Evolutionary conservation across 2,797 vertebrate species (phyloP).

Genomic region (Tokudaia tokunoshimensis): DNA sequence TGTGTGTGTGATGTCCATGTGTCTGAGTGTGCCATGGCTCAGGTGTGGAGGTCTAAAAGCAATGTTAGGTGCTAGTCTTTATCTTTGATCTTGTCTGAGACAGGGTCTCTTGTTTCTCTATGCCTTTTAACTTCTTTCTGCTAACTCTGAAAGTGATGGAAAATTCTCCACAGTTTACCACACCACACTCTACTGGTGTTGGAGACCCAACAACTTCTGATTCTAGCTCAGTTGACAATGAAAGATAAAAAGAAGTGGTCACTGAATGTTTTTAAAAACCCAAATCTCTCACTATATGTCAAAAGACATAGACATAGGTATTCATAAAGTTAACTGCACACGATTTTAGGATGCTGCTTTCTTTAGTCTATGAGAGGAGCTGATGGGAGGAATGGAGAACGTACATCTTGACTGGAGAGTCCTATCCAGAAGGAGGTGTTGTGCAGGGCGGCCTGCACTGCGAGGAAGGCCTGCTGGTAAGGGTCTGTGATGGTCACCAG

Average conservation of each 20-base stretch:
- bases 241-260: conserved; percentile 46
- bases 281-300: neutral
- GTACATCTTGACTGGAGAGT: conserved; percentile 94
- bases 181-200: neutral
- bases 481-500: conserved; percentile 94
- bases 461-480: conserved; percentile 93
- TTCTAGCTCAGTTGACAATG: neutral
- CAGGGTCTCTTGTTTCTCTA: neutral
- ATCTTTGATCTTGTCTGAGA: neutral
- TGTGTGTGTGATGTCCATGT: neutral
- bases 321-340: neutral
- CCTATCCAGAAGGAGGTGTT: conserved; percentile 94
- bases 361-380: neutral
- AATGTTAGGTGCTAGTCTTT: neutral
- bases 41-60: neutral
- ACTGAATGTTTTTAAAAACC: conserved; percentile 1
- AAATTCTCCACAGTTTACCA: neutral
- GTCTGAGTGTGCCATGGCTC: neutral
- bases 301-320: neutral
- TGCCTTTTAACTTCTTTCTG: conserved; percentile 26
- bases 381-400: conserved; percentile 63
- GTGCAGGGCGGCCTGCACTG: conserved; percentile 87
- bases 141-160: conserved; percentile 33
- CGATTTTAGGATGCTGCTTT: neutral
- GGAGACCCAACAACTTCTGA: neutral